Evolutionary conservation across 2,797 vertebrate genomes (phyloP), one percentile per base, ranked within the genome.

Genomic region (Gobio occitaniae): DNA sequence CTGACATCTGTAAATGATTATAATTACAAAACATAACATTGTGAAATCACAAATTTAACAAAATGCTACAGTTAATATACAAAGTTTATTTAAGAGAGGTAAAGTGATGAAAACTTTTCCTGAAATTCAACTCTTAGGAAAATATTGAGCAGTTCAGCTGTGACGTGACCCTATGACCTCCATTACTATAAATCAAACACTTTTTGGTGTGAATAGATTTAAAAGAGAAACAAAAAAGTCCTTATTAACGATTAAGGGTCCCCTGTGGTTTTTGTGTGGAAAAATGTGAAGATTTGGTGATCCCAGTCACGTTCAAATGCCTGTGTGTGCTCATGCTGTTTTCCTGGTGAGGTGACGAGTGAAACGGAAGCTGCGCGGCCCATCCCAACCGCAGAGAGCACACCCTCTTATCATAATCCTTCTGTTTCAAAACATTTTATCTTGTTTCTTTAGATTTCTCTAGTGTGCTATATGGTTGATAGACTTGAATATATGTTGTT

Each of bases 71-170:
- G 12, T 25, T n/a, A 41, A 17, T 44, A 29, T 47, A n/a, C 8
- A 47, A 61, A 47, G 7, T 78, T 19, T 16, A 47, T 63, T 59
- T 38, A 63, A 48, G 69, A 48, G 38, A 11, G 0, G 19, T 44
- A 69, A 21, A 85, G 71, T 68, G 47, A 56, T 71, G 52, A 21
- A 65, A 88, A 80, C 75, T 29, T 13, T 85, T 82, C 54, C 80
- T 78, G 70, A 87, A 87, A 80, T 86, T 74, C 59, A 87, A 79
- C 36, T 50, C 65, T 78, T 75, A 89, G 75, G 86, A 78, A 16
- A 85, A 87, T 68, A 47, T 4, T 52, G 41, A 68, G 29, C 25
- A 61, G 76, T 66, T 21, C 13, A 19, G 10, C 61, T 15, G 32
- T 79, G 41, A 76, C n/a, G 32, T 88, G 82, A 76, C 87, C 85